A percentile compares a stretch with the other conserved stretches of the same genome.
Conservation (phyloP, 2,888 invertebrate species). For the Exephanes ischioxanthus region DNA sequence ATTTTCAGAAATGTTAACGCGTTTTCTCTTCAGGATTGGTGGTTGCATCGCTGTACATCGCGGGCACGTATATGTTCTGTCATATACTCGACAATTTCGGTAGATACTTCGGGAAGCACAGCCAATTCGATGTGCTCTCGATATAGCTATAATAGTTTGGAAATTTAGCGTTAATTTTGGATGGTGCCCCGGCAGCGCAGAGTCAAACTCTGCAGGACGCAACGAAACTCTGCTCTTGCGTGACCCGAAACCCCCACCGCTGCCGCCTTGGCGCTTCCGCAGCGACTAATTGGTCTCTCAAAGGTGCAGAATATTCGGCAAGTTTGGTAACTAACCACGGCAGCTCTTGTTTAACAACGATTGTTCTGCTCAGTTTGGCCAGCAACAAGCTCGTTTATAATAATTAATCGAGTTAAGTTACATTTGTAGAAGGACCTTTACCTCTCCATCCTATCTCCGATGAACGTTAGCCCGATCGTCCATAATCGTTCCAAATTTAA, state of each 20-base stretch:
- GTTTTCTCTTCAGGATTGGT: neutral
- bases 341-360: slow-evolving; percentile 74
- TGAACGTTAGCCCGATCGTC: neutral
- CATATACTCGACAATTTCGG: neutral
- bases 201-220: slow-evolving; percentile 38
- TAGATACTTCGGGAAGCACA: neutral
- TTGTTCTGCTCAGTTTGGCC: slow-evolving; percentile 74
- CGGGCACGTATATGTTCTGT: neutral
- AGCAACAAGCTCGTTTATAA: slow-evolving; percentile 74
- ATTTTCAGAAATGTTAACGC: neutral
- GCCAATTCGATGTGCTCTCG: slow-evolving; percentile 10
- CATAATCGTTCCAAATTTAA: neutral
- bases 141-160: slow-evolving; percentile 50
- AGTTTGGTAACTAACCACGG: slow-evolving; percentile 75
- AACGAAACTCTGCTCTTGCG: slow-evolving; percentile 47
- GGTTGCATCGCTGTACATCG: neutral
- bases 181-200: neutral
- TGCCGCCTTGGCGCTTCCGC: slow-evolving; percentile 58
- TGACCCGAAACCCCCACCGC: slow-evolving; percentile 18
- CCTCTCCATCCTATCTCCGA: neutral
- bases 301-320: slow-evolving; percentile 71
- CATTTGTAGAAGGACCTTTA: slow-evolving; percentile 58
- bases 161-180: slow-evolving; percentile 57
- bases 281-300: slow-evolving; percentile 75
- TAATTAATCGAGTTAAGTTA: slow-evolving; percentile 76